Percentiles rank a stretch among this genome's conserved stretches.
phyloP scores from a whole-genome alignment of 2,113 vertebrate species.

The Pimephales promelas region DNA sequence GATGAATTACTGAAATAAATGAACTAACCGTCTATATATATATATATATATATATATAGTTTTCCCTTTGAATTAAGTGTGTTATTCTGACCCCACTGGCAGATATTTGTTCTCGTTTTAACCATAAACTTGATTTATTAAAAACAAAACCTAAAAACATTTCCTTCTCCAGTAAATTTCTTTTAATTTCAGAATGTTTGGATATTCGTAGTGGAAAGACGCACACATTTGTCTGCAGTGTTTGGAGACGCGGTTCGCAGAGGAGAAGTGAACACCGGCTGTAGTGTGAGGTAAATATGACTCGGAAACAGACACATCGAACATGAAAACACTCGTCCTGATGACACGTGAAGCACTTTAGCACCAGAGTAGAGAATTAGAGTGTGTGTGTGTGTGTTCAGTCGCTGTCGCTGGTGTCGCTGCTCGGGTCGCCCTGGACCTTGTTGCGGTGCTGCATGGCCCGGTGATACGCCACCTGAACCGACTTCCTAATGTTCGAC shows the following conservation, averaged over 20 bases:
- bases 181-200: too few relatives aligned
- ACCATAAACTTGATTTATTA: too few relatives aligned
- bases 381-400: constrained; percentile 37
- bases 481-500: constrained; percentile 98
- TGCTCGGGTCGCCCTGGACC: constrained; percentile 97
- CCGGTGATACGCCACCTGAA: constrained; percentile 95
- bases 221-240: too few relatives aligned
- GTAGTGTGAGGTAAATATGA: constrained; percentile 49
- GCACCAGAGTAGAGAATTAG: constrained; percentile 17
- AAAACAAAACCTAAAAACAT: too few relatives aligned
- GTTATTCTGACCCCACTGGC: too few relatives aligned
- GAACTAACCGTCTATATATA: too few relatives aligned
- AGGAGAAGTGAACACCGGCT: constrained; percentile 15
- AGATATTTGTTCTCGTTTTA: too few relatives aligned
- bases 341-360: background rate
- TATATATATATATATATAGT: too few relatives aligned
- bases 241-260: background rate
- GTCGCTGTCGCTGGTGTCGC: constrained; percentile 87
- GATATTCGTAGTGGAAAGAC: too few relatives aligned
- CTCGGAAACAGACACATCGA: background rate
- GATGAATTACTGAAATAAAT: too few relatives aligned
- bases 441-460: constrained; percentile 99
- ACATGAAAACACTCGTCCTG: background rate
- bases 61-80: too few relatives aligned
- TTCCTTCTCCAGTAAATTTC: too few relatives aligned